These are phyloP conservation scores for Gorsachius magnificus DNA, from an alignment of 2,797 vertebrate genomes.

Conservation along the genomic window DNA sequence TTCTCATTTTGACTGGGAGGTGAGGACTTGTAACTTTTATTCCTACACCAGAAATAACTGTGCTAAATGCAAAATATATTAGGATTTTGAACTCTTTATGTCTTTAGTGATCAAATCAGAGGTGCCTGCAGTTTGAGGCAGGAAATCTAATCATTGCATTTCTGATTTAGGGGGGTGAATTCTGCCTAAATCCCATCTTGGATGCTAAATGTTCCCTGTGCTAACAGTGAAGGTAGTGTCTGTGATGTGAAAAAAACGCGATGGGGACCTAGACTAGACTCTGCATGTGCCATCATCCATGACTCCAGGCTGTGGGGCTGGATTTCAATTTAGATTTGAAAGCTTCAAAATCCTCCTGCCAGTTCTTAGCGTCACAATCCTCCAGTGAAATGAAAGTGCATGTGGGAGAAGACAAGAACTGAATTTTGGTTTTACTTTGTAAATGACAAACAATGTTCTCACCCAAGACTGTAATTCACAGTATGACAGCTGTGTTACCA, in stretches of 20 bases:
- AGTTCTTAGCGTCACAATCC: not conserved
- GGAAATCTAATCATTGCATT: not conserved
- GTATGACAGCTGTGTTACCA: conserved; percentile 51
- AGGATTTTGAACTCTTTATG: not conserved
- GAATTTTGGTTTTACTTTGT: conserved; percentile 36
- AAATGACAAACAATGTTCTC: conserved; percentile 39
- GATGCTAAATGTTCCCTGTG: not conserved
- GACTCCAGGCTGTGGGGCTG: not conserved
- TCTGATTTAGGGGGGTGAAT: not conserved
- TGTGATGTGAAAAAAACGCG: not conserved
- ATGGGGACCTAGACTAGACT: not conserved
- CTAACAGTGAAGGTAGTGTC: not conserved
- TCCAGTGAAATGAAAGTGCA: not conserved
- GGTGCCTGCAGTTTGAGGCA: not conserved
- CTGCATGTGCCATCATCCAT: not conserved
- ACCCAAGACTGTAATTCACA: conserved; percentile 15
- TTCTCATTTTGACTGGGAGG: not conserved
- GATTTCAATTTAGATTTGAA: not conserved
- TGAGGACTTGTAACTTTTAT: not conserved
- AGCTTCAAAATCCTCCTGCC: not conserved
- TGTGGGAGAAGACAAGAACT: not conserved
- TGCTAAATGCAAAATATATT: not conserved
- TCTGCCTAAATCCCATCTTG: not conserved
- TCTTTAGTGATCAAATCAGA: not conserved
- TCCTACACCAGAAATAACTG: not conserved